Conservation (phyloP, 1,140 invertebrate genomes). For the Drosophila burlai region DNA sequence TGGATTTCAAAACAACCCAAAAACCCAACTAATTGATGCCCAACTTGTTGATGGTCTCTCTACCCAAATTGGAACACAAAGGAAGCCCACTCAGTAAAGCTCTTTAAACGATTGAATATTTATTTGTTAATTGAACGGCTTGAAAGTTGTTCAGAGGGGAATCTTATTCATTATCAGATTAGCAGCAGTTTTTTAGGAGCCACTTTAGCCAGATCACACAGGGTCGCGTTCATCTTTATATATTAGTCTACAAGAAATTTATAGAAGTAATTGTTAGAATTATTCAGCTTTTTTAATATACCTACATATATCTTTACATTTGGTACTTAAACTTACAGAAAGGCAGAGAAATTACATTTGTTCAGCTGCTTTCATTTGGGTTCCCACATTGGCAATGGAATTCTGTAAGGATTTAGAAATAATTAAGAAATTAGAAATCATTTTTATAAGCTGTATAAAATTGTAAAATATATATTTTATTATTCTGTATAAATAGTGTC, state of each 20-base stretch:
- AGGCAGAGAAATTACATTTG: neutral
- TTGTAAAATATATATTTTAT: neutral
- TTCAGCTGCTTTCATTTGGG: neutral
- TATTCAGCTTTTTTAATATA: neutral
- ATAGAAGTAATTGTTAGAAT: constrained; percentile 14
- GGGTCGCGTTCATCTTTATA: constrained; percentile 36
- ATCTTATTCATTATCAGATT: constrained; percentile 24
- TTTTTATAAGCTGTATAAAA: neutral
- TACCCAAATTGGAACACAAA: constrained; percentile 58
- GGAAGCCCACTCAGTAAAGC: constrained; percentile 21
- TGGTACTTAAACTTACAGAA: neutral
- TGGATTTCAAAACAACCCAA: constrained; percentile 69
- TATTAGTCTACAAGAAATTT: neutral
- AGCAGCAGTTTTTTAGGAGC: neutral
- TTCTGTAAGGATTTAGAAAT: neutral
- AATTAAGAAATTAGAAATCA: neutral
- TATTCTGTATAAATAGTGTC: neutral
- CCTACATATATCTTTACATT: neutral
- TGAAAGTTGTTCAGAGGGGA: constrained; percentile 10
- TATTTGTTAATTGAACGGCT: constrained; percentile 47
- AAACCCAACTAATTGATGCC: constrained; percentile 69
- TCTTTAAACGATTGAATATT: constrained; percentile 53
- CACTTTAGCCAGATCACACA: constrained; percentile 50
- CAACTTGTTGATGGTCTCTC: constrained; percentile 66
- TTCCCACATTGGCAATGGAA: neutral